Base-by-base conservation (phyloP, 2,113 vertebrate genomes). In the Actenoides hombroni region DNA sequence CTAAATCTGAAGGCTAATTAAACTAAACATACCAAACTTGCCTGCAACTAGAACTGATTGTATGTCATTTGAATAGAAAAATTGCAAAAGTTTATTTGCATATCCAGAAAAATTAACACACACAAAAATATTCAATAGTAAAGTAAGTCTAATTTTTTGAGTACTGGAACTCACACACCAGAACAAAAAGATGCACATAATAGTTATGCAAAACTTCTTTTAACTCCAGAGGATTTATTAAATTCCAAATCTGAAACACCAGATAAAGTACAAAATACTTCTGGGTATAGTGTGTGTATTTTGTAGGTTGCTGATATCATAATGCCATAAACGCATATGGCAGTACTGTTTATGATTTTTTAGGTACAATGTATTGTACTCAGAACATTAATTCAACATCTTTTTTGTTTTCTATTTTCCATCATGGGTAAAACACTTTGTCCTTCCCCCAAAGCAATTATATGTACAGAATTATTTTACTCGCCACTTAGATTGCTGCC, bases 1-100 rank as follows among this genome's bases (percentile, higher is more conserved):
- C 65, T 71, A 79, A 83, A 69, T 75, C 33, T 83, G 53, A 88
- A 83, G 37, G 8, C 11, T 93, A 83, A 97, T 97, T 96, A 94
- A 87, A 80, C 17, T 40, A 73, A 95, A 69, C 61, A 42, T 39
- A 94, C 31, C 4, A 48, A 89, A 76, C 37, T 75, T 86, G 65
- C 42, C 51, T 88, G 46, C 28, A 89, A 85, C 61, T 81, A 63
- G 56, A 92, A 78, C 39, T 63, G 23, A 16, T 86, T 90, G 25
- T 37, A 83, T 51, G 46, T 13, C 2, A 71, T 88, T 96, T 83
- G 86, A 89, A 90, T 88, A n/a, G 29, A 91, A 86, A 95, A 95
- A 81, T 37, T 85, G 28, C 51, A 90, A 79, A 84, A 68, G 3
- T 10, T 46, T 88, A 76, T 92, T 92, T 95, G 19, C 35, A 71